Conservation (phyloP, 2,113 vertebrate genomes). For the Mola mola region DNA sequence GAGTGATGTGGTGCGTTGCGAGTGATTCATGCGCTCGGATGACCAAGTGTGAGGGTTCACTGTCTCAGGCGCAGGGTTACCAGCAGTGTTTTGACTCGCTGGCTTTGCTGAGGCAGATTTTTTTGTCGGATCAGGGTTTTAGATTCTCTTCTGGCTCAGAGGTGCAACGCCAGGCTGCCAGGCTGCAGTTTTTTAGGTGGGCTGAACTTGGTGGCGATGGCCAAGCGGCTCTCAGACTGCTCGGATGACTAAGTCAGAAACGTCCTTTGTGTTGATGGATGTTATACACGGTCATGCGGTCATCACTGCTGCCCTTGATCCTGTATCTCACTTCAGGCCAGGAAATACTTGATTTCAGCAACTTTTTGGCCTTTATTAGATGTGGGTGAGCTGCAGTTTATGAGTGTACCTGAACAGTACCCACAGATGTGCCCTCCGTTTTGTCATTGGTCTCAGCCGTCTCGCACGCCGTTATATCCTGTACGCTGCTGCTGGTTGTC, state of each 20-base stretch:
- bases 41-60: constrained; percentile 27
- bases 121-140: constrained; percentile 9
- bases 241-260: constrained; percentile 41
- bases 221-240: not conserved
- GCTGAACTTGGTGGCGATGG: constrained; percentile 2
- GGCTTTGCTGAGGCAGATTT: constrained; percentile 23
- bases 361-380: too few species aligned
- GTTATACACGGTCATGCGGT: too few species aligned
- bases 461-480: too few species aligned
- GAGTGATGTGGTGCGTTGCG: constrained; percentile 30
- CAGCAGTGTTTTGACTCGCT: constrained; percentile 30
- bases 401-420: too few species aligned
- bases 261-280: too few species aligned
- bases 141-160: not conserved
- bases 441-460: too few species aligned
- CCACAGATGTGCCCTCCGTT: too few species aligned
- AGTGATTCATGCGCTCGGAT: constrained; percentile 45
- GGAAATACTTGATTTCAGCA: too few species aligned
- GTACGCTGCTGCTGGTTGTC: too few species aligned
- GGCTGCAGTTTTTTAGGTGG: constrained; percentile 34
- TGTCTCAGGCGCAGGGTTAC: not conserved
- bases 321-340: too few species aligned
- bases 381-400: too few species aligned
- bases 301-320: too few species aligned
- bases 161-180: constrained; percentile 5